phyloP scores from a whole-genome alignment of 2,113 vertebrate genomes.

The Chelonoidis abingdonii region DNA sequence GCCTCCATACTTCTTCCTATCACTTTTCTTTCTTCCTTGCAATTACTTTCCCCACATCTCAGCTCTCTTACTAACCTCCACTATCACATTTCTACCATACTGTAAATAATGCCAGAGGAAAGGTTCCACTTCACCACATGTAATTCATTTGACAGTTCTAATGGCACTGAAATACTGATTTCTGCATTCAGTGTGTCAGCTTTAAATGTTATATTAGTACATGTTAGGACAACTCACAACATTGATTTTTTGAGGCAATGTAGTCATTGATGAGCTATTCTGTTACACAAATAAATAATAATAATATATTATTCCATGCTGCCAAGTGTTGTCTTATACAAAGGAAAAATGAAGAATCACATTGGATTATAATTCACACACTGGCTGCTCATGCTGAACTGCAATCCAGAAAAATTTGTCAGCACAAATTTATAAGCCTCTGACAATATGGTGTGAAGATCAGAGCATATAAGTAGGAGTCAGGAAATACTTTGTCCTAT shows the following conservation, averaged over 20 bases:
- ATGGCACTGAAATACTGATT: constrained; percentile 25
- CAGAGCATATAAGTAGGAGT: background rate
- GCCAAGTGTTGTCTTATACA: background rate
- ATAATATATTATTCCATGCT: background rate
- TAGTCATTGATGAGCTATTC: background rate
- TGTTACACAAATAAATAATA: background rate
- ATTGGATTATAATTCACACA: background rate
- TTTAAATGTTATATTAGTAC: background rate
- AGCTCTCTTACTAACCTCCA: background rate
- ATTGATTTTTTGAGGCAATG: background rate
- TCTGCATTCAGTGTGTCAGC: background rate
- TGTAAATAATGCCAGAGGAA: background rate
- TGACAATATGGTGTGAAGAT: background rate
- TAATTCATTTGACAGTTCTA: constrained; percentile 42
- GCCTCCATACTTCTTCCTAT: background rate
- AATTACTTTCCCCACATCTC: background rate
- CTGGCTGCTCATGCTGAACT: background rate
- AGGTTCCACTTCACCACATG: background rate
- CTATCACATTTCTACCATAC: constrained; percentile 5
- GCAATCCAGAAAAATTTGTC: background rate
- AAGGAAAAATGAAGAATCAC: background rate
- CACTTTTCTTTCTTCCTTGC: background rate
- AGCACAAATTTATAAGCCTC: background rate
- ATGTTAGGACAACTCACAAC: background rate
- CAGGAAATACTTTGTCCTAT: background rate